Base-by-base conservation (phyloP, 2,113 vertebrate genomes). In the Eulemur rufifrons region DNA sequence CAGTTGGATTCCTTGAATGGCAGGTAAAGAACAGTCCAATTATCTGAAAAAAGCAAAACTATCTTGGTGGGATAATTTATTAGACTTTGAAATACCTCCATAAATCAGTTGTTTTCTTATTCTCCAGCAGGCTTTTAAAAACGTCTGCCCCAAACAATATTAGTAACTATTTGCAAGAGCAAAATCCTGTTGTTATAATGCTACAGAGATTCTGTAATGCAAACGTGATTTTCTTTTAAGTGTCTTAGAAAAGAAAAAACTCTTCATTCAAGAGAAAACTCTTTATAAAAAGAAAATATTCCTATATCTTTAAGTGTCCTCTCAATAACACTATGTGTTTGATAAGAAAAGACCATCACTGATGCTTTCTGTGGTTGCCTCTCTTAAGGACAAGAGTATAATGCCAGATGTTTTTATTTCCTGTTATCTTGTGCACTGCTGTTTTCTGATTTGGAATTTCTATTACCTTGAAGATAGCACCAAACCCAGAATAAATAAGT, bases 51-150 rank as follows among this genome's bases (percentile, higher is more conserved):
- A 86, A 61, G 52, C 42, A 69, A n/a, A 45, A 73, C n/a, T 83
- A 54, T 84, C 77, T 77, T 83, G 50, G 81, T 52, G 23, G 96
- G 64, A 39, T 50, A 76, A 45, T 90, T 84, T 10, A 6, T 84
- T 91, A 96, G 68, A 84, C 81, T 95, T 92, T 84, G 68, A 92
- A 90, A 92, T 52, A 78, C 32, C 34, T 78, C 25, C 37, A 39
- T 74, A 86, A 93, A 76, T 76, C 86, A 45, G 6, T 64, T 29
- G 12, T 83, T 90, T 95, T 37, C 81, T 91, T 87, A 88, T 32
- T 92, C n/a, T 37, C 45, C 25, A 54, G 39, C 64, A 95, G 50
- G 11, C 42, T 95, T 34, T 50, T 78, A 73, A 93, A 77, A 56
- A 45, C n/a, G 59, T 86, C 61, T 81, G 18, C 47, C 39, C 39